Evolutionary conservation across 2,797 vertebrate species (phyloP), one percentile per base, ranked within the genome.

Genomic region (Lateolabrax maculatus): DNA sequence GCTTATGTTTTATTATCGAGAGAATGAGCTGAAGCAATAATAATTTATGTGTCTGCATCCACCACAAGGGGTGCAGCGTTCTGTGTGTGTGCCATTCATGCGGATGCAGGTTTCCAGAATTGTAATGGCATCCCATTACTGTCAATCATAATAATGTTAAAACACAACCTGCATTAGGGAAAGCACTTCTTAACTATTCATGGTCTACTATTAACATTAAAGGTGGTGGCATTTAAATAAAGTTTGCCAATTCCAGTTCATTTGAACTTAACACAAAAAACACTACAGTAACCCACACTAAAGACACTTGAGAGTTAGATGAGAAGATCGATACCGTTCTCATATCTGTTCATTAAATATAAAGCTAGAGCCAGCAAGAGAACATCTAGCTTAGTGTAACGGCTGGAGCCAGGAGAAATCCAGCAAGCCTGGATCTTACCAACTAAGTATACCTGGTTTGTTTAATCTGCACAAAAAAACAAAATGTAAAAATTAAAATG

Each of bases 1-100:
- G 9, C 21, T 31, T 12, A 27, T 48, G 61, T 71, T 84, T 71
- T 76, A 81, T 75, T 72, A 53, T 69, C 43, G 75, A 34, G 48
- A 36, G 46, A 80, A 52, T 37, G 51, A 82, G 51, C 27, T 51
- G 49, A 73, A 52, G 55, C 39, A 60, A 49, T 70, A 74, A 79
- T 53, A 70, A 71, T 71, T 61, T 34, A 55, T 77, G 46, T 31
- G 19, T 68, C 46, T 51, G 23, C 53, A 63, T 60, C 62, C 25
- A 69, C 11, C 36, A 49, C 46, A 60, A 29, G 52, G 25, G 34
- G 9, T 51, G n/a, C 41, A 67, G 29, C 8, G 36, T 23, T 78
- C 23, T 55, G 8, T 58, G 6, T 41, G 55, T 46, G 36, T 56
- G 23, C 63, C n/a, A 48, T 55, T 34, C 7, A 65, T 48, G 62